Base-by-base conservation (phyloP, 64 coral and sea anemone species). In the Porites lutea region DNA sequence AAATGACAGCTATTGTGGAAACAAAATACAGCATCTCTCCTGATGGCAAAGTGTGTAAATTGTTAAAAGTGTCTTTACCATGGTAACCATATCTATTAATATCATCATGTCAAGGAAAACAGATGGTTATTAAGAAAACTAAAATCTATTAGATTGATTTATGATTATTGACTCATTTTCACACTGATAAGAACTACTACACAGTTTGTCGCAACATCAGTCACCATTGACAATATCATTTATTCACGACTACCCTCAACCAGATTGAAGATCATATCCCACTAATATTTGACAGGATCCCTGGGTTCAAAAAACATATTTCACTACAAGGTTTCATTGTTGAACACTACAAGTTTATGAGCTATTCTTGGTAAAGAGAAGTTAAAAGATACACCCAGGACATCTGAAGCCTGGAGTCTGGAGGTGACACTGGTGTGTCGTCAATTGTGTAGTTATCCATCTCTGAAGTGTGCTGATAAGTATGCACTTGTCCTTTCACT, bases 311-410 rank as follows among this genome's bases (percentile, higher is more conserved):
- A 14, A 72, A 72, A 6, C 7, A 15, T 72, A 8, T 72, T 6
- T 7, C 15, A 15, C 15, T 72, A 15, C 70, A 72, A 72, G 1
- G 6, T 72, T 72, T 15, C 2, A 8, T 14, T 6, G 70, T 20
- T 10, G 15, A 1, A 72, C 70, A 23, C 0, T 23, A 72, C 5
- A 8, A 46, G n/a, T 72, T 55, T 7, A 55, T 55, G 11, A 7
- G 11, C 53, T 55, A 12, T 57, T 9, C 54, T 57, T 7, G 7
- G 54, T 4, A 5, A 57, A 57, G 65, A 69, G 0, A 8, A 57
- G 50, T 65, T 21, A 79, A 61, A 97, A 84, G 95, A 97, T 97
- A 97, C 95, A 97, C 95, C 95, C 95, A 97, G 3, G 93, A 69
- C 6, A 97, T 73, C 14, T 97, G 92, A 6, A 92, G 92, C 77